phyloP scores from a whole-genome alignment of 1,140 invertebrate species.

The Macrotrachela quadricornifera region DNA sequence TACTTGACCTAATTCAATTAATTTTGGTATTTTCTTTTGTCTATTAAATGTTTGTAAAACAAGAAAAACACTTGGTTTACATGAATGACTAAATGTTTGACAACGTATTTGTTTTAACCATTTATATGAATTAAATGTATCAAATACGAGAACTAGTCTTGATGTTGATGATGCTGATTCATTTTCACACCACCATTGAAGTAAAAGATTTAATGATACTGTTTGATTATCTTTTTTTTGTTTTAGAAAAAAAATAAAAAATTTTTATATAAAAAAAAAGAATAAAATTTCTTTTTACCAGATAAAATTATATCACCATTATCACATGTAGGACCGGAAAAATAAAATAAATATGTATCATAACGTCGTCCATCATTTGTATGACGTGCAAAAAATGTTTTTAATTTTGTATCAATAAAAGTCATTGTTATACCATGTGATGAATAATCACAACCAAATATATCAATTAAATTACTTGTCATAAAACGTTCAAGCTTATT shows the following conservation, averaged over 20 bases:
- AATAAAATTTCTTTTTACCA: slow-evolving; percentile 11
- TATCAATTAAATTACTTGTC: slow-evolving; percentile 20
- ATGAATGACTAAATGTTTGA: too few species aligned
- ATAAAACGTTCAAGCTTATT: slow-evolving; percentile 20
- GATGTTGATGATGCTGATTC: slow-evolving; percentile 13
- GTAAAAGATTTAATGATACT: slow-evolving; percentile 16
- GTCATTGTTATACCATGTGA: slow-evolving; percentile 18
- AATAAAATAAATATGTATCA: slow-evolving; percentile 25
- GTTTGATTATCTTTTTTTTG: slow-evolving; percentile 18
- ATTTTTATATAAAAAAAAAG: too few species aligned
- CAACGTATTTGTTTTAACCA: slow-evolving; percentile 16
- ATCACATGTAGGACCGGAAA: slow-evolving; percentile 21
- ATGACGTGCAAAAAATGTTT: slow-evolving; percentile 18
- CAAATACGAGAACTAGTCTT: slow-evolving; percentile 20
- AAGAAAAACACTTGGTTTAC: too few species aligned
- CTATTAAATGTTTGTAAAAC: too few species aligned
- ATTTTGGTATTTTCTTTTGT: too few species aligned
- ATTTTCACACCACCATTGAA: slow-evolving; percentile 21
- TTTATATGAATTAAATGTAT: slow-evolving; percentile 17
- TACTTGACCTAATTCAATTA: too few species aligned
- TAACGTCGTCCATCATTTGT: slow-evolving; percentile 21
- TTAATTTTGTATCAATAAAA: slow-evolving; percentile 18
- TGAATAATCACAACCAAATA: slow-evolving; percentile 24
- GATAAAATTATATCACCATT: slow-evolving; percentile 23
- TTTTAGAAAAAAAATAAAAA: too few species aligned